phyloP scores from a whole-genome alignment of 2,797 vertebrate species.

The Hemitrygon akajei region DNA sequence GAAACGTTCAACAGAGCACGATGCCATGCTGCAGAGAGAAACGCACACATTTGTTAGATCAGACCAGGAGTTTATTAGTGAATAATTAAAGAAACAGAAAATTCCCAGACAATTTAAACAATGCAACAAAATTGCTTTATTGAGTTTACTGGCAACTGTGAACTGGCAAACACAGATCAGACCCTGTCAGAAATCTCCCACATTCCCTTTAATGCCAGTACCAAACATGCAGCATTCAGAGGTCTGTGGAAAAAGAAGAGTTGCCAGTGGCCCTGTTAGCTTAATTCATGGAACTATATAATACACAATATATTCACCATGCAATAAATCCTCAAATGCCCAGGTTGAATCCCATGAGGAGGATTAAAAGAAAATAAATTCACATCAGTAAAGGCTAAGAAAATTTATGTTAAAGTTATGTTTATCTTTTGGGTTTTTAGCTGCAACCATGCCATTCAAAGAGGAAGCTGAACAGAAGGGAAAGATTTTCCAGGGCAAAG shows the following conservation, averaged over 20 bases:
- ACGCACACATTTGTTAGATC: background rate
- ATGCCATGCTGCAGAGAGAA: background rate
- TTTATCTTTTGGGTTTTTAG: background rate
- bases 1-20: background rate
- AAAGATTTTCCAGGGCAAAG: no score
- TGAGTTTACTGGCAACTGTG: background rate
- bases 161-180: background rate
- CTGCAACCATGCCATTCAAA: no score
- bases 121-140: background rate
- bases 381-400: background rate
- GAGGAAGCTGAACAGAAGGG: no score
- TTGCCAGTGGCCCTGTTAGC: background rate
- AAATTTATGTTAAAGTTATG: background rate
- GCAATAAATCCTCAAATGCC: background rate
- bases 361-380: background rate
- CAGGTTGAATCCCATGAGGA: background rate
- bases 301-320: background rate
- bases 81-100: background rate
- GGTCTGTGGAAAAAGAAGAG: background rate
- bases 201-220: background rate
- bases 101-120: background rate
- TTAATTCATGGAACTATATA: background rate
- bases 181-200: background rate
- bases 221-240: background rate
- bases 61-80: background rate